Evolutionary conservation across 2,888 invertebrate species (phyloP), one percentile per base, ranked within the genome.

Genomic region (Toxonevra muliebris): DNA sequence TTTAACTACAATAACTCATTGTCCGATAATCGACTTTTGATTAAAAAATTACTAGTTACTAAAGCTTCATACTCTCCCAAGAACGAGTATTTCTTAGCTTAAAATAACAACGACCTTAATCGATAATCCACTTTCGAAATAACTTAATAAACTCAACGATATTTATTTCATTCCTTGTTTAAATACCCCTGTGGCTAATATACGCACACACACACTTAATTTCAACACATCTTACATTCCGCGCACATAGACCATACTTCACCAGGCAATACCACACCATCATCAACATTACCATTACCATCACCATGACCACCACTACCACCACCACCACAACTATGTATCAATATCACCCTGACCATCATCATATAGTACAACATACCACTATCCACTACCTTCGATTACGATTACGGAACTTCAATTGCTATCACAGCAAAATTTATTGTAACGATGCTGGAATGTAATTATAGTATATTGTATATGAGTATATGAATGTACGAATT

Each of bases 391-490:
- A n/a, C n/a, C 13, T 17, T 8, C 9, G 13, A 15, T 48, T 30
- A 3, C 55, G 12, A 57, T 57, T 12, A 17, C 45, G 13, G 41
- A 10, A 41, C 45, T 50, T 19, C 45, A 48, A 48, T 64, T 57
- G 57, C 57, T 57, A 64, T 57, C 20, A 59, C 59, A 52, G 52
- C 53, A 43, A 59, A 59, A 65, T 59, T 65, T 65, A 65, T 65
- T 65, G 52, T 42, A 41, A 20, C 53, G 52, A 52, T 58, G 52
- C 50, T 65, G 59, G 40, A 64, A 64, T 64, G 55, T 64, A 64
- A 64, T 64, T 57, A 57, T 57, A 30, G 30, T 30, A 30, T 30
- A 30, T 30, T 30, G 30, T 4, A 30, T 4, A 7, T 7, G 50
- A 13, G 8, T 15, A 48, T 15, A 15, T 7, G 50, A 48, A 48